A percentile compares a stretch with the other conserved stretches of the same genome.
Evolutionary conservation across 1,140 invertebrate genomes (phyloP).

Genomic region (Hyphantria cunea): DNA sequence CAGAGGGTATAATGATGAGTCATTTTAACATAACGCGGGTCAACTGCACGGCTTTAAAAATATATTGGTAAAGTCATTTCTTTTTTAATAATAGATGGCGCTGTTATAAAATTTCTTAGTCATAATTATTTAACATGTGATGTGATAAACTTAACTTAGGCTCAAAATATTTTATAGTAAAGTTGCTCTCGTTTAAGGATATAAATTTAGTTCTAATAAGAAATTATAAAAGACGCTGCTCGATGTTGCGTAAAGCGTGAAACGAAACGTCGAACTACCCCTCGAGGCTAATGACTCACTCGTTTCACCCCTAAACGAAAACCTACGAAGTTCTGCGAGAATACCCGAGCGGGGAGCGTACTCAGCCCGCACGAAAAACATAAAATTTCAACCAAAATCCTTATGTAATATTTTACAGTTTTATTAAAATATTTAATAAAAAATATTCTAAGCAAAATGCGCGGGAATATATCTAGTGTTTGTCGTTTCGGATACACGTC

Average conservation of each 20-base stretch:
- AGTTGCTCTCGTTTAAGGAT: neutral
- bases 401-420: slow-evolving; percentile 67
- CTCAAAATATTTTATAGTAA: neutral
- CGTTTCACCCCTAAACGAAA: slow-evolving; percentile 51
- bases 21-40: too few relatives aligned
- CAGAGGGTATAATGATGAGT: too few relatives aligned
- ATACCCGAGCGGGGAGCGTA: slow-evolving; percentile 46
- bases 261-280: slow-evolving; percentile 67
- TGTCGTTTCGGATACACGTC: slow-evolving; percentile 27
- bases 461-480: slow-evolving; percentile 32
- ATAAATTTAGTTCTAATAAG: slow-evolving; percentile 12
- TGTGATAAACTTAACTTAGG: neutral
- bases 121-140: too few relatives aligned
- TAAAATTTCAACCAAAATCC: slow-evolving; percentile 46
- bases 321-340: slow-evolving; percentile 50
- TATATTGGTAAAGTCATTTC: too few relatives aligned
- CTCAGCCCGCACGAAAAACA: slow-evolving; percentile 55
- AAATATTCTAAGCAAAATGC: slow-evolving; percentile 15
- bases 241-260: slow-evolving; percentile 27
- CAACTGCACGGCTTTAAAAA: too few relatives aligned
- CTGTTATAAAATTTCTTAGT: too few relatives aligned
- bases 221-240: neutral
- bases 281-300: slow-evolving; percentile 65
- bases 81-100: too few relatives aligned
- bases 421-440: slow-evolving; percentile 30